phyloP scores from a whole-genome alignment of 2,888 invertebrate genomes.

The Phortica magna region DNA sequence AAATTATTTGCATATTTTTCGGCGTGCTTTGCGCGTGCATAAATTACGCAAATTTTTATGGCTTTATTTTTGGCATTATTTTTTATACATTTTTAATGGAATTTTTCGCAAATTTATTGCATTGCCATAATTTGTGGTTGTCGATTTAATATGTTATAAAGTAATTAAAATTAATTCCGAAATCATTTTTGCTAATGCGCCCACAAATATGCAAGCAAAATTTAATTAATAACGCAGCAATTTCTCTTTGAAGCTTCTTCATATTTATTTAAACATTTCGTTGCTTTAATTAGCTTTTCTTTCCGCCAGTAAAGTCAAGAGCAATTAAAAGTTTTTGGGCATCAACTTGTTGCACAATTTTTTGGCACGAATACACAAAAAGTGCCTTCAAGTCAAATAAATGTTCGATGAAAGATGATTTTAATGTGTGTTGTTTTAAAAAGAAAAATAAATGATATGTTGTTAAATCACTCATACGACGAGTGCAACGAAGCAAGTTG shows the following conservation, averaged over 20 bases:
- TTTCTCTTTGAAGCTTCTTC: background rate
- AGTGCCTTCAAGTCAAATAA: constrained; percentile 17
- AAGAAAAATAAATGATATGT: background rate
- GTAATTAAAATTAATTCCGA: constrained; percentile 1
- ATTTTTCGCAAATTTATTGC: background rate
- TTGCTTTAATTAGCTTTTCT: background rate
- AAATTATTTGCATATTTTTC: constrained; percentile 3
- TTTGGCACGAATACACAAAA: background rate
- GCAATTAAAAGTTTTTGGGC: constrained; percentile 16
- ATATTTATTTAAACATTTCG: background rate
- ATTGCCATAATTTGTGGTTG: constrained; percentile 16
- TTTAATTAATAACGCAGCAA: background rate
- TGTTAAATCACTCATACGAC: constrained; percentile 43
- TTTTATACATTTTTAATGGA: background rate
- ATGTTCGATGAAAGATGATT: background rate
- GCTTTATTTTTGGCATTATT: background rate
- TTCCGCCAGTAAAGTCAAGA: background rate
- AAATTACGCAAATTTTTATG: constrained; percentile 10
- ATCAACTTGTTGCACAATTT: constrained; percentile 5
- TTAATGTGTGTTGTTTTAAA: background rate
- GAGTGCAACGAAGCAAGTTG: background rate
- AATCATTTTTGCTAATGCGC: background rate
- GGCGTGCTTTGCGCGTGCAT: background rate
- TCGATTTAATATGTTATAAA: background rate
- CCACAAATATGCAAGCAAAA: background rate